Percentiles rank a stretch among this genome's conserved stretches.
phyloP scores from a whole-genome alignment of 2,113 vertebrate species.

The Neotoma lepida region DNA sequence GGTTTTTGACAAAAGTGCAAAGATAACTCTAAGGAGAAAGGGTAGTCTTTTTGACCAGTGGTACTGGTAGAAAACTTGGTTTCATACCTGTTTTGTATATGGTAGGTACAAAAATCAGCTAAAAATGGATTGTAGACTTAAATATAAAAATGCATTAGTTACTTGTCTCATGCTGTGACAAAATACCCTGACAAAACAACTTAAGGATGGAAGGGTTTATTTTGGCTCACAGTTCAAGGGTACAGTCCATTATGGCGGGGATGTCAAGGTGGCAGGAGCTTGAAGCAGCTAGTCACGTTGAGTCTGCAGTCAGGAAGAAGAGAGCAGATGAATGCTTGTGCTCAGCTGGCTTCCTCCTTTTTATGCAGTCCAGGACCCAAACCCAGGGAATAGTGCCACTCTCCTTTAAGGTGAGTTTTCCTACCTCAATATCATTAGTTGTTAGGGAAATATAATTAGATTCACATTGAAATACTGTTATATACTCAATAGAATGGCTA shows the following conservation, averaged over 20 bases:
- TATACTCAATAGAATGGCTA: neutral
- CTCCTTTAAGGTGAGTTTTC: neutral
- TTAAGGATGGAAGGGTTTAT: neutral
- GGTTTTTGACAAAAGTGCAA: neutral
- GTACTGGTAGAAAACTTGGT: neutral
- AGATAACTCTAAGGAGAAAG: constrained; percentile 39
- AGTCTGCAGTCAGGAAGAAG: neutral
- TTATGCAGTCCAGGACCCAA: constrained; percentile 2
- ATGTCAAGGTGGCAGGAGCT: neutral
- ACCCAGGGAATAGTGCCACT: constrained; percentile 12
- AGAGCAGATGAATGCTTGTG: neutral
- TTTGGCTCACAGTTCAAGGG: constrained; percentile 16
- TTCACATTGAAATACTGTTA: neutral
- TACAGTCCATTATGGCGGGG: neutral
- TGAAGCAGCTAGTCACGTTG: neutral
- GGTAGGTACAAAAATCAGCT: constrained; percentile 8
- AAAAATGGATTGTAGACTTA: neutral
- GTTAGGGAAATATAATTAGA: constrained; percentile 28
- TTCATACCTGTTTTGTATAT: neutral
- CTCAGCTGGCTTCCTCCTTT: constrained; percentile 16
- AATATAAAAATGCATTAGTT: neutral
- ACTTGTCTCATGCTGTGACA: constrained; percentile 1
- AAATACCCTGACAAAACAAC: neutral
- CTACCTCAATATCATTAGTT: constrained; percentile 18
- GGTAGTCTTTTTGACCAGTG: constrained; percentile 3